Evolutionary conservation across 2,113 vertebrate genomes (phyloP).

Genomic region (Scomber japonicus): DNA sequence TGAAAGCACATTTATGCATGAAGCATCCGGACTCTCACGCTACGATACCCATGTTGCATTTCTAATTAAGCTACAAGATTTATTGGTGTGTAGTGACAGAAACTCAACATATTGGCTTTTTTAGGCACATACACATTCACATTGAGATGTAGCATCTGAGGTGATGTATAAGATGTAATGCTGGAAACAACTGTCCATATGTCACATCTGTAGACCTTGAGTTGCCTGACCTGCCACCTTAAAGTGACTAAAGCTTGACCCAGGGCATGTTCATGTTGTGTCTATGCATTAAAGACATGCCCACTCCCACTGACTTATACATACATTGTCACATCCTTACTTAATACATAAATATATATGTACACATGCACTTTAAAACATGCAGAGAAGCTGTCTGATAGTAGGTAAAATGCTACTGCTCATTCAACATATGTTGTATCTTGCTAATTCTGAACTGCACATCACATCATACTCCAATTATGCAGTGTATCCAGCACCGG

Average conservation of each 20-base stretch:
- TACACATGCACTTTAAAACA: neutral
- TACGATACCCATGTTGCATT: neutral
- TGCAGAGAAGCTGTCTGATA: neutral
- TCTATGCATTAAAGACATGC: neutral
- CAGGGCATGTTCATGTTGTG: neutral
- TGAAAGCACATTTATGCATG: conserved; percentile 13
- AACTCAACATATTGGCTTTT: neutral
- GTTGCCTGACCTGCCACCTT: conserved; percentile 9
- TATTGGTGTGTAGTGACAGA: neutral
- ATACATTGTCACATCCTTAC: neutral
- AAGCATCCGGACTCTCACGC: neutral
- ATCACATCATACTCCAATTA: neutral
- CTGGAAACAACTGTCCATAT: conserved; percentile 4
- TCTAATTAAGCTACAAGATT: conserved; percentile 18
- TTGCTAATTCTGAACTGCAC: conserved; percentile 1
- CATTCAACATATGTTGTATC: neutral
- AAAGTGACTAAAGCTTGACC: neutral
- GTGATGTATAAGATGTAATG: conserved; percentile 21
- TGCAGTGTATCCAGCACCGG: neutral
- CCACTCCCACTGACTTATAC: neutral
- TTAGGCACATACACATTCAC: neutral
- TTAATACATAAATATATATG: neutral
- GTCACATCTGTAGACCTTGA: conserved; percentile 46
- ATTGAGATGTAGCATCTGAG: neutral
- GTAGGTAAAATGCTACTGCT: neutral